phyloP scores from a whole-genome alignment of 1,140 invertebrate species.

The Drosophila punjabiensis region DNA sequence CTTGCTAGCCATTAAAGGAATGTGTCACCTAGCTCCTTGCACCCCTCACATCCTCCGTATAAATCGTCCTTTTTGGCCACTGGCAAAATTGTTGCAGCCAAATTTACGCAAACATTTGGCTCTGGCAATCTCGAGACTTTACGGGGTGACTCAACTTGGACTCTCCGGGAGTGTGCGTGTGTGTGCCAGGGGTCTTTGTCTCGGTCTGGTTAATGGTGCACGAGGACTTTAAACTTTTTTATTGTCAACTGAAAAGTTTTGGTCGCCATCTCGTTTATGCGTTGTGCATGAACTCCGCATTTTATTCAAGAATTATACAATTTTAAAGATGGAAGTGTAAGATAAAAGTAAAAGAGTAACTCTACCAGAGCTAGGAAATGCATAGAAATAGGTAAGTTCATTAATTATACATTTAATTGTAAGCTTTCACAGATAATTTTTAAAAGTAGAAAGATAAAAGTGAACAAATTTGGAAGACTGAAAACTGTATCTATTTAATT shows the following conservation, averaged over 20 bases:
- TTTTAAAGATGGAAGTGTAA: conserved; percentile 4
- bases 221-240: conserved; percentile 63
- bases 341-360: not conserved
- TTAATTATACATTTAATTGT: not conserved
- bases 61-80: conserved; percentile 30
- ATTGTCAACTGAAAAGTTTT: conserved; percentile 50
- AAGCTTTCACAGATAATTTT: too few relatives aligned
- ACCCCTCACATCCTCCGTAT: not conserved
- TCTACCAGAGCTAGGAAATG: not conserved
- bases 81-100: conserved; percentile 62
- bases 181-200: conserved; percentile 29
- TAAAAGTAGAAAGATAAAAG: not conserved
- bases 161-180: not conserved
- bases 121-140: conserved; percentile 44
- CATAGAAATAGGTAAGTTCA: not conserved
- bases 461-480: not conserved
- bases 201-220: conserved; percentile 51
- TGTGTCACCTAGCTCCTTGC: conserved; percentile 47
- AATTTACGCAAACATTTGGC: conserved; percentile 64
- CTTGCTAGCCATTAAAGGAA: conserved; percentile 37
- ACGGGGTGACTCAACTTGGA: conserved; percentile 47
- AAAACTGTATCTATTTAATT: not conserved
- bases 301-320: conserved; percentile 43
- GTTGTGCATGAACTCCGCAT: conserved; percentile 14
- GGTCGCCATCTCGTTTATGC: conserved; percentile 35